phyloP scores from a whole-genome alignment of 2,797 vertebrate species.

The Champsocephalus gunnari region DNA sequence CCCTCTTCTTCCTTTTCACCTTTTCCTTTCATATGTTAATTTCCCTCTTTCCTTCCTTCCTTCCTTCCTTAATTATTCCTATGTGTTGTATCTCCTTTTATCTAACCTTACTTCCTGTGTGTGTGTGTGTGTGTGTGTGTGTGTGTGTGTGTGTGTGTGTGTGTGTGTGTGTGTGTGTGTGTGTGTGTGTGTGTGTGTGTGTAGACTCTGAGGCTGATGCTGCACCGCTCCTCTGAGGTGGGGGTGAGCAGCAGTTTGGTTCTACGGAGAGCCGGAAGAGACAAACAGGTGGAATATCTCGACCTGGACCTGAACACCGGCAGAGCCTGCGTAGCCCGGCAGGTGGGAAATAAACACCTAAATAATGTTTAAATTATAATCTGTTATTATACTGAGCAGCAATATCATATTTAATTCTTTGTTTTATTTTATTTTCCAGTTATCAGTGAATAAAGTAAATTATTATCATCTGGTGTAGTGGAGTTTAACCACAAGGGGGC shows the following conservation, averaged over 20 bases:
- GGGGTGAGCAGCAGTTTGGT: slow-evolving; percentile 85
- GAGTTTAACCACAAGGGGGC: too few relatives aligned
- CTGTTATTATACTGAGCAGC: too few relatives aligned
- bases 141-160: slow-evolving; percentile 16
- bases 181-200: slow-evolving; percentile 1
- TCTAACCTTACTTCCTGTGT: background rate
- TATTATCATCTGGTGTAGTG: too few relatives aligned
- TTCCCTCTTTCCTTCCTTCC: background rate
- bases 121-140: slow-evolving; percentile 14
- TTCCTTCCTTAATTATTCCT: background rate
- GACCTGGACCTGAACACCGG: slow-evolving; percentile 92
- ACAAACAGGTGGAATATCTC: slow-evolving; percentile 93
- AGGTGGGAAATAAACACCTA: slow-evolving; percentile 72
- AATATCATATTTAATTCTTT: too few relatives aligned
- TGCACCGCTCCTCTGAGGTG: slow-evolving; percentile 85
- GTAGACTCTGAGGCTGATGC: slow-evolving; percentile 80
- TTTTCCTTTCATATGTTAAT: background rate
- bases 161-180: slow-evolving; percentile 6
- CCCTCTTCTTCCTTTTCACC: background rate
- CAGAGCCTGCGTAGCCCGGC: slow-evolving; percentile 87
- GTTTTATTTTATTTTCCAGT: too few relatives aligned
- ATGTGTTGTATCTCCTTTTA: background rate
- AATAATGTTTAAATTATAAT: too few relatives aligned
- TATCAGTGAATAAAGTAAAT: too few relatives aligned
- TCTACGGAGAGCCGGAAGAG: slow-evolving; percentile 84